phyloP scores from a whole-genome alignment of 1,140 invertebrate species.

The Aphaenogaster ashmeadi region DNA sequence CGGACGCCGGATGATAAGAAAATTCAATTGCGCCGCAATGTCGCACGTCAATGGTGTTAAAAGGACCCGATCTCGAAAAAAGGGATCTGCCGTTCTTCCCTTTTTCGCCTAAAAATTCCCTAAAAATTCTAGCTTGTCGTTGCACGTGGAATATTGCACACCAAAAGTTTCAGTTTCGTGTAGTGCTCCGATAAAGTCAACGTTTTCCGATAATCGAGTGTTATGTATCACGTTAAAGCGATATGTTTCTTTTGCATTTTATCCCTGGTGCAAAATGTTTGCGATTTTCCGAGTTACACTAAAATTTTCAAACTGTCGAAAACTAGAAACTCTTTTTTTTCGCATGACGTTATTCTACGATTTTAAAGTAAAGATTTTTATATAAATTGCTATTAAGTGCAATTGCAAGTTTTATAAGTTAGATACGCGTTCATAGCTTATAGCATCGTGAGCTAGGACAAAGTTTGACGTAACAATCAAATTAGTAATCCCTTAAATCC shows the following conservation, averaged over 20 bases:
- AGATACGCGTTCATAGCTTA: slow-evolving; percentile 5
- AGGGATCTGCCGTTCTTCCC: neutral
- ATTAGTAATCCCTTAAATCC: slow-evolving; percentile 18
- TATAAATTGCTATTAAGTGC: neutral
- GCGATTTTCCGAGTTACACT: neutral
- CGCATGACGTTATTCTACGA: neutral
- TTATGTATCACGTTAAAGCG: slow-evolving; percentile 3
- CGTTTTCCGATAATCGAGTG: slow-evolving; percentile 23
- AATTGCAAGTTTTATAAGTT: neutral
- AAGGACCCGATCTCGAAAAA: neutral
- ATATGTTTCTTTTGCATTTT: slow-evolving; percentile 20
- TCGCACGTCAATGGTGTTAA: slow-evolving; percentile 22
- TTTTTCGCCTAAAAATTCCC: slow-evolving; percentile 4
- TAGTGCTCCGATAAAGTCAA: neutral
- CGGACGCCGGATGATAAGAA: slow-evolving; percentile 62
- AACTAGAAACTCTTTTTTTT: neutral
- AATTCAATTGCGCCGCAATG: slow-evolving; percentile 66
- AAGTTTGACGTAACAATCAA: slow-evolving; percentile 37
- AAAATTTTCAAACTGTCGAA: neutral
- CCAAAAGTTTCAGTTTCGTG: slow-evolving; percentile 26
- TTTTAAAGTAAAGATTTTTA: neutral
- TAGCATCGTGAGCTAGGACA: neutral
- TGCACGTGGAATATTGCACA: neutral
- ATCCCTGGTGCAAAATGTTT: neutral
- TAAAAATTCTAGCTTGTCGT: slow-evolving; percentile 1